A percentile compares a stretch with the other conserved stretches of the same genome.
Evolutionary conservation across 2,888 invertebrate species (phyloP).

Genomic region (Acleris holmiana): DNA sequence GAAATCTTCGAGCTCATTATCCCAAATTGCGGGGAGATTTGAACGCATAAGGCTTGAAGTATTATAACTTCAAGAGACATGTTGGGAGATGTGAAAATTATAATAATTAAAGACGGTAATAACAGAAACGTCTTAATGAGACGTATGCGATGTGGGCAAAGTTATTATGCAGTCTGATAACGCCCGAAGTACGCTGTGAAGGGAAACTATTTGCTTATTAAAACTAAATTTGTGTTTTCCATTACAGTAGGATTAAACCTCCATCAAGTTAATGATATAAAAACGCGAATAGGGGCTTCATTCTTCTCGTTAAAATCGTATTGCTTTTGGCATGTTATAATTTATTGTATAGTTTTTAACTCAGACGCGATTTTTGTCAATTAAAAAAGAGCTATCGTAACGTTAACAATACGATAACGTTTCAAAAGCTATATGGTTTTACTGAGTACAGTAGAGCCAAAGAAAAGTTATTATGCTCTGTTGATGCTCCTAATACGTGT

Average conservation of each 20-base stretch:
- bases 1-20: constrained; percentile 34
- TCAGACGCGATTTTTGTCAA: too few species aligned
- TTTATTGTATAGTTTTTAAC: too few species aligned
- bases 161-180: constrained; percentile 32
- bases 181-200: background rate
- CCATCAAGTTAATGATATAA: too few species aligned
- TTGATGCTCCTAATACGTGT: background rate
- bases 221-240: constrained; percentile 1
- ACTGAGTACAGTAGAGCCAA: too few species aligned
- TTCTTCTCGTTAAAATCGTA: too few species aligned
- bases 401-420: too few species aligned
- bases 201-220: constrained; percentile 12
- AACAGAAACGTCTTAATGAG: constrained; percentile 3
- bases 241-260: too few species aligned
- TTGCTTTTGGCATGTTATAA: too few species aligned
- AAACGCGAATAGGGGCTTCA: background rate
- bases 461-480: background rate
- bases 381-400: too few species aligned
- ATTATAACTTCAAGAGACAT: constrained; percentile 30
- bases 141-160: constrained; percentile 22
- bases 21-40: constrained; percentile 32
- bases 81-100: constrained; percentile 30
- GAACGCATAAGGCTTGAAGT: constrained; percentile 27
- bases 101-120: constrained; percentile 30
- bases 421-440: too few species aligned